Evolutionary conservation across 2,888 invertebrate genomes (phyloP), one percentile per base, ranked within the genome.

Genomic region (Eristalinus sepulchralis): DNA sequence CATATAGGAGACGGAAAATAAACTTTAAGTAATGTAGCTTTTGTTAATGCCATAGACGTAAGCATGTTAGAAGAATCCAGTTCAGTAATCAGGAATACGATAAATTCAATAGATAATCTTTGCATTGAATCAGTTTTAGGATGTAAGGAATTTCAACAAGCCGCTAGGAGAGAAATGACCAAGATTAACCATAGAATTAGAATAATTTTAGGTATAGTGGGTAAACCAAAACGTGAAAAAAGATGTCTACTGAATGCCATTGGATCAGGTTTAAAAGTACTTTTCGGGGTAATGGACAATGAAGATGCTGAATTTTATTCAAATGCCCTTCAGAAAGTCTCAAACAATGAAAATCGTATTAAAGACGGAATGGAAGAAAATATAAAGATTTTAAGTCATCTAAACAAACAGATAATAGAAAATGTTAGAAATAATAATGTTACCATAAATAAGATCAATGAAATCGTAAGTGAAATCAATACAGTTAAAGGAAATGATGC

Each of bases 181-280:
- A 62, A 55, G 17, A 6, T 53, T 8, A 39, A 53, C n/a, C 53
- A 67, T 31, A 67, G 47, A 9, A 66, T 47, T 2, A 31, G 47
- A 47, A 31, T 67, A 55, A 67, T 67, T 55, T 67, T n/a, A 20
- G 55, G 55, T n/a, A 53, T 66, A 66, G 39, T 59, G n/a, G 70
- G 59, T 11, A 34, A 36, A 70, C 59, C 59, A 13, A 70, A 34
- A 70, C 36, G 70, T 20, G 17, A n/a, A 71, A 71, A 39, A 24
- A 36, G 59, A 10, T 36, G 70, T 22, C 10, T 71, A 22, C 20
- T 33, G 10, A 67, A 64, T 64, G 33, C 36, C 13, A 64, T 39
- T 22, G 64, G 39, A 20, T 64, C 64, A 11, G 64, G 64, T 9
- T 64, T 64, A 13, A 64, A 64, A 27, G 33, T 31, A 24, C 34